Conservation (phyloP, 2,797 vertebrate genomes). For the Thripadectes ignobilis region DNA sequence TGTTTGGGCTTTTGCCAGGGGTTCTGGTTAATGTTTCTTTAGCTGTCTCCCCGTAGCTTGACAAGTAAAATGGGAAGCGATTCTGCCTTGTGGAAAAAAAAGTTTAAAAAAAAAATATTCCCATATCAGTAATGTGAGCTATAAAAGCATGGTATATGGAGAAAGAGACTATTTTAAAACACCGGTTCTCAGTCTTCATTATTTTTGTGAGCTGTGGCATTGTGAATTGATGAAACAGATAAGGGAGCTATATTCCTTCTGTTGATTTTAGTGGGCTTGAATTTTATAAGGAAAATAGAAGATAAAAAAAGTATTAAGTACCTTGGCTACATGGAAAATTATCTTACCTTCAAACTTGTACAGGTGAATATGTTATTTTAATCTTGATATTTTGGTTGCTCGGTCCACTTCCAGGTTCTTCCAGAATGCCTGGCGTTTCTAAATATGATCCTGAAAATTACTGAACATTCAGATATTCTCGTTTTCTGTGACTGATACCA, state of each 20-base stretch:
- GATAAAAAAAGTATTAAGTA: neutral
- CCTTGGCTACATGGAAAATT: neutral
- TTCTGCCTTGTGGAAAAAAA: neutral
- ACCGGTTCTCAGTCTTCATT: neutral
- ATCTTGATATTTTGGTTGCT: neutral
- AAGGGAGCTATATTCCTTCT: neutral
- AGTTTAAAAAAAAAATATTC: neutral
- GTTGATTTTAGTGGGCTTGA: neutral
- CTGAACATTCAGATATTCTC: neutral
- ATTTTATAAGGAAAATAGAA: neutral
- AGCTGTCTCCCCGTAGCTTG: neutral
- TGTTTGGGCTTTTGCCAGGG: neutral
- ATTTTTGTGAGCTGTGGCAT: neutral
- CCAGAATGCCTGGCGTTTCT: neutral
- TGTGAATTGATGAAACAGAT: neutral
- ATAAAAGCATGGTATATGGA: neutral
- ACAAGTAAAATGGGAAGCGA: neutral
- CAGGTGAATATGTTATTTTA: neutral
- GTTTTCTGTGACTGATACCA: neutral
- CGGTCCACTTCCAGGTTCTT: neutral
- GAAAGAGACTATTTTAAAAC: neutral
- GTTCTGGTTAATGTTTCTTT: neutral
- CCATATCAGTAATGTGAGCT: neutral
- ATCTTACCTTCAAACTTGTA: neutral
- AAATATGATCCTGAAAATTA: neutral